Percentiles rank a stretch among this genome's conserved stretches.
Conservation (phyloP, 1,140 invertebrate species). For the Acarapis woodi region DNA sequence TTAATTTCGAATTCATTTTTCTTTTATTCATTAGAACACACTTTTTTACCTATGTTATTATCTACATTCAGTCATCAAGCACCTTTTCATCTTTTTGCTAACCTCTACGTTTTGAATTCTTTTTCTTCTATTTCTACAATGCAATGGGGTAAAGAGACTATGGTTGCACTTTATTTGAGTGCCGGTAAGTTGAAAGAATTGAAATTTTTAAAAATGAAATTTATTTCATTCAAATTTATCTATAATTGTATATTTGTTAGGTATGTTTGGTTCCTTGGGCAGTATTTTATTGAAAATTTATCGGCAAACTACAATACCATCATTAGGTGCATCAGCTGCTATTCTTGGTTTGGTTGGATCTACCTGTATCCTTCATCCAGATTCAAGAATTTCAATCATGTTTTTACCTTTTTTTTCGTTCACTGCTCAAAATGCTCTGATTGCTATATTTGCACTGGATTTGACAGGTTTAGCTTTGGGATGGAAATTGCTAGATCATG, state of each 20-base stretch:
- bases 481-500: constrained; percentile 87
- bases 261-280: constrained; percentile 52
- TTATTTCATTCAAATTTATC: background rate
- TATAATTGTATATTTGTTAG: constrained; percentile 12
- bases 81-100: constrained; percentile 48
- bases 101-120: constrained; percentile 85
- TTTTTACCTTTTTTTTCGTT: constrained; percentile 65
- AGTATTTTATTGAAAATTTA: constrained; percentile 50
- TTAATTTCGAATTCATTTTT: no score
- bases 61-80: constrained; percentile 79
- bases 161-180: constrained; percentile 58
- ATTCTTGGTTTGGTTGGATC: constrained; percentile 64
- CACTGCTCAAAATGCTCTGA: constrained; percentile 47
- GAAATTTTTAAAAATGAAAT: background rate
- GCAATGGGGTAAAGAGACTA: constrained; percentile 67
- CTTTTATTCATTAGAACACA: constrained; percentile 2
- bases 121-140: constrained; percentile 30
- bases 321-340: constrained; percentile 80
- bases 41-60: constrained; percentile 43
- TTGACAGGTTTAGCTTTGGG: constrained; percentile 41
- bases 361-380: constrained; percentile 54
- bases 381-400: constrained; percentile 52
- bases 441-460: constrained; percentile 52
- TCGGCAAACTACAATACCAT: constrained; percentile 31
- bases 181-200: constrained; percentile 22